These are phyloP conservation scores for Babyrousa celebensis DNA, from an alignment of 2,797 vertebrate species.

Conservation along the genomic window DNA sequence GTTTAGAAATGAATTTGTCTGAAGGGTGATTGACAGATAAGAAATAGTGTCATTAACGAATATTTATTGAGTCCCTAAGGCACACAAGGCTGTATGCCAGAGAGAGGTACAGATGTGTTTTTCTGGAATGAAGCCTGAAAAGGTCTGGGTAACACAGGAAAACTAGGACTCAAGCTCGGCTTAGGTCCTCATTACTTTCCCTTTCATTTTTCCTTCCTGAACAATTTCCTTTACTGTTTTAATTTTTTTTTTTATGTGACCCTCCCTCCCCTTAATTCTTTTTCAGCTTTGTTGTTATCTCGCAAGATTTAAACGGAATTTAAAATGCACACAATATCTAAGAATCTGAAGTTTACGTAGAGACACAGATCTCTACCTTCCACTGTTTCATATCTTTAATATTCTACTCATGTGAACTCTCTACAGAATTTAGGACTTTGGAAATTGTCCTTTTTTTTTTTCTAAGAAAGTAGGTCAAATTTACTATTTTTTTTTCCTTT, in stretches of 20 bases:
- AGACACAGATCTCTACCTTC: not conserved
- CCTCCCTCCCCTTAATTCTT: not conserved
- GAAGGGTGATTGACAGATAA: constrained; percentile 40
- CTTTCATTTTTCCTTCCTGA: constrained; percentile 11
- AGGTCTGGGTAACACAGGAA: not conserved
- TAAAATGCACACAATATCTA: not conserved
- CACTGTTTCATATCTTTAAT: not conserved
- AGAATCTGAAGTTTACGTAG: not conserved
- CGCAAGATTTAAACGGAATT: not conserved
- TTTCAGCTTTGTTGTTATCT: not conserved
- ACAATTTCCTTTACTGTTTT: not conserved
- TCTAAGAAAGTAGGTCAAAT: not conserved
- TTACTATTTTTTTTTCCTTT: not conserved
- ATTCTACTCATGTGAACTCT: not conserved
- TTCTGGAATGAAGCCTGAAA: constrained; percentile 23
- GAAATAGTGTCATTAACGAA: constrained; percentile 32
- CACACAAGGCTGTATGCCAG: not conserved
- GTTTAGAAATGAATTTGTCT: constrained; percentile 12
- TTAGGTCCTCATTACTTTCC: not conserved
- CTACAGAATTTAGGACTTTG: not conserved
- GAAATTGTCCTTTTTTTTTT: not conserved
- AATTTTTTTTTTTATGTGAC: not conserved
- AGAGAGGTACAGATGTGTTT: not conserved
- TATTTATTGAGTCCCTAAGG: not conserved
- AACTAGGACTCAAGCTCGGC: not conserved